Percentiles rank a stretch among this genome's conserved stretches.
These are phyloP conservation scores for Philaethria dido DNA, from an alignment of 2,888 invertebrate species.

Conservation along the genomic window DNA sequence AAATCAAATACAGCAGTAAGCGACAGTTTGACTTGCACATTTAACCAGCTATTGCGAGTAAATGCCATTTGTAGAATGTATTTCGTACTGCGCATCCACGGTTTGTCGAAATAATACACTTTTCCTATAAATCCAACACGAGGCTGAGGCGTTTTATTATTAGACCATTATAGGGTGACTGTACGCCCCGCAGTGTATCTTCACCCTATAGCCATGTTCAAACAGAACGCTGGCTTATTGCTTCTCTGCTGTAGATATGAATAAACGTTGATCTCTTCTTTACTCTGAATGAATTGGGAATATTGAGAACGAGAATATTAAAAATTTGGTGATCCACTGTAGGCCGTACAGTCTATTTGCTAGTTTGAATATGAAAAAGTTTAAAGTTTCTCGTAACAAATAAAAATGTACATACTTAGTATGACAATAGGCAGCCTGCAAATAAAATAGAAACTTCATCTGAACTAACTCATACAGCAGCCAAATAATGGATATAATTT, in stretches of 20 bases:
- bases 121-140: slow-evolving; percentile 19
- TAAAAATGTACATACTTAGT: not conserved
- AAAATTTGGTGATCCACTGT: slow-evolving; percentile 7
- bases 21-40: too few relatives aligned
- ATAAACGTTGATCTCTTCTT: slow-evolving; percentile 22
- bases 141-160: slow-evolving; percentile 61
- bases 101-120: slow-evolving; percentile 10
- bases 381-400: too few relatives aligned
- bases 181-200: slow-evolving; percentile 50
- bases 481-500: too few relatives aligned
- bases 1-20: too few relatives aligned
- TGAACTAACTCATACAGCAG: too few relatives aligned
- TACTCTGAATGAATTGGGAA: slow-evolving; percentile 19
- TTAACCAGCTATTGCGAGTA: not conserved
- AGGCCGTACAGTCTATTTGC: not conserved
- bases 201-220: slow-evolving; percentile 42
- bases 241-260: slow-evolving; percentile 20
- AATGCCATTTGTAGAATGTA: not conserved
- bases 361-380: not conserved
- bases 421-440: not conserved
- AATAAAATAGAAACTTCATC: not conserved
- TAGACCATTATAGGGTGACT: slow-evolving; percentile 57
- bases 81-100: not conserved
- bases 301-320: slow-evolving; percentile 17
- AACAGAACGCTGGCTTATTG: slow-evolving; percentile 35